phyloP scores from a whole-genome alignment of 2,797 vertebrate species.

The Potorous gilbertii region DNA sequence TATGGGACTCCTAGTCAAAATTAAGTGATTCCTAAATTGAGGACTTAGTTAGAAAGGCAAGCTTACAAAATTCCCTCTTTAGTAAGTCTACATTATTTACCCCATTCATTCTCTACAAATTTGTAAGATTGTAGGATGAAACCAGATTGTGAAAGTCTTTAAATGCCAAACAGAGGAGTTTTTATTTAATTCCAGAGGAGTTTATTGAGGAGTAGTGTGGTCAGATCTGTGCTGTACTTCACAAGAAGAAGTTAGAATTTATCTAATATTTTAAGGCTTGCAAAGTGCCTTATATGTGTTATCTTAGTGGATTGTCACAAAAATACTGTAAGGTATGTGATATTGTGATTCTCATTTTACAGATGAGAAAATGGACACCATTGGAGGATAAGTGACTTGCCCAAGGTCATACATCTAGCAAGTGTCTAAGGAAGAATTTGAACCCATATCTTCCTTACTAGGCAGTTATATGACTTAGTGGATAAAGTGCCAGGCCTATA shows the following conservation, averaged over 20 bases:
- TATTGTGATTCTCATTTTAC: not conserved
- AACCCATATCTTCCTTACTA: not conserved
- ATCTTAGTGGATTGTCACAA: not conserved
- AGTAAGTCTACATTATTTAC: not conserved
- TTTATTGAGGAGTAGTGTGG: not conserved
- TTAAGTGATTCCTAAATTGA: not conserved
- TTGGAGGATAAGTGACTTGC: not conserved
- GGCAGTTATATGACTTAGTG: not conserved
- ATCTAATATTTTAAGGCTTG: not conserved
- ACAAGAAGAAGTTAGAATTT: not conserved
- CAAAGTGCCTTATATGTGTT: not conserved
- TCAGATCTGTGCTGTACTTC: not conserved
- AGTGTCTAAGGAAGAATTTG: not conserved
- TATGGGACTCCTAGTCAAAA: not conserved
- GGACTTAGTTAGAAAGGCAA: not conserved
- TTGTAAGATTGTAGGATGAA: not conserved
- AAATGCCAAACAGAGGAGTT: not conserved
- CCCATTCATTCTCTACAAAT: not conserved
- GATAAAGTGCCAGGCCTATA: not conserved
- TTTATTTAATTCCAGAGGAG: not conserved
- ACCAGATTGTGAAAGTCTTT: not conserved
- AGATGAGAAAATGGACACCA: not conserved
- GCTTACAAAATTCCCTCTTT: not conserved
- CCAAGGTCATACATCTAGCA: not conserved
- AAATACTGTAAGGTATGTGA: not conserved